These are phyloP conservation scores for Taenioides sp. DNA, from an alignment of 2,797 vertebrate genomes.

Conservation along the genomic window DNA sequence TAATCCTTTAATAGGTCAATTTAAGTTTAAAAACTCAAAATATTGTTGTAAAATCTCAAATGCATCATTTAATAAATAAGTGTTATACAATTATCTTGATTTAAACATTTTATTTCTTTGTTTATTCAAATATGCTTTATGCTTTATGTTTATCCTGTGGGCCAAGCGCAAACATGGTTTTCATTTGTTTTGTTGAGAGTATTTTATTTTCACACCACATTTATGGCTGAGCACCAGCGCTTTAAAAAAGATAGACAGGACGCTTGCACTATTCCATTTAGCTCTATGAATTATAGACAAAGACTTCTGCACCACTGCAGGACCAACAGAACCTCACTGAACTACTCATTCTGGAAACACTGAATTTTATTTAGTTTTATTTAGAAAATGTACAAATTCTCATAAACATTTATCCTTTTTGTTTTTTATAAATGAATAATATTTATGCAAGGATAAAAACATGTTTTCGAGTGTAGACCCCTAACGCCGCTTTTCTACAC, in stretches of 20 bases:
- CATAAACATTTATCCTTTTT: not conserved
- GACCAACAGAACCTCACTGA: slow-evolving; percentile 48
- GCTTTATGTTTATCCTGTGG: slow-evolving; percentile 22
- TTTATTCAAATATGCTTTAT: not conserved
- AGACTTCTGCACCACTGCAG: slow-evolving; percentile 56
- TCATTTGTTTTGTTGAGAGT: slow-evolving; percentile 44
- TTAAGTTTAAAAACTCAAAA: too few relatives aligned
- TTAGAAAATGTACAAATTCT: not conserved
- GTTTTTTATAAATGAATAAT: not conserved
- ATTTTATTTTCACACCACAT: slow-evolving; percentile 57
- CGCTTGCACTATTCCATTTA: slow-evolving; percentile 68
- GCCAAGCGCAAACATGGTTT: slow-evolving; percentile 20
- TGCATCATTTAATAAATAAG: not conserved
- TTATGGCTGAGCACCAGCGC: slow-evolving; percentile 41
- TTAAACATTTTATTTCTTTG: not conserved
- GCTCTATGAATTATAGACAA: slow-evolving; percentile 81
- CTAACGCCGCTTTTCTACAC: slow-evolving; percentile 10
- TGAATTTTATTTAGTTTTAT: slow-evolving; percentile 26
- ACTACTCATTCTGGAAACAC: slow-evolving; percentile 53
- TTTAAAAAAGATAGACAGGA: slow-evolving; percentile 56
- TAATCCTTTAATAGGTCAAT: too few relatives aligned
- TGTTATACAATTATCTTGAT: not conserved
- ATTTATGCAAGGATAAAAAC: not conserved
- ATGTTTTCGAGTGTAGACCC: not conserved
- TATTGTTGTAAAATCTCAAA: not conserved